These are phyloP conservation scores for Drosophila glabriapex DNA, from an alignment of 2,888 invertebrate species.

Conservation along the genomic window DNA sequence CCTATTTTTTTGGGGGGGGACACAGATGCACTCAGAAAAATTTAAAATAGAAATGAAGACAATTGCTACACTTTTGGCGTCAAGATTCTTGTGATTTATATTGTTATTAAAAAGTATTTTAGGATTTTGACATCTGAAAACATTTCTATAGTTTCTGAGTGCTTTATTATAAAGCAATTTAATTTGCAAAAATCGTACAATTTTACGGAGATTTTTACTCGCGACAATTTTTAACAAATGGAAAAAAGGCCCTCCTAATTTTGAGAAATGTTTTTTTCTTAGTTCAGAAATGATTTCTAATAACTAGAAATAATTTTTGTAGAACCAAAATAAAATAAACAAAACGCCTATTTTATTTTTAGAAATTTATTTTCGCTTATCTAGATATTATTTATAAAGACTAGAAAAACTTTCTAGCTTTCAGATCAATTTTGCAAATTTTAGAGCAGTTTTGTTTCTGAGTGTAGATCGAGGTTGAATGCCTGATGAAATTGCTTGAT, in stretches of 20 bases:
- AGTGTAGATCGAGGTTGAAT: slow-evolving; percentile 32
- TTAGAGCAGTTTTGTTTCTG: background rate
- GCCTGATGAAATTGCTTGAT: slow-evolving; percentile 83
- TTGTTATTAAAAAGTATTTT: background rate
- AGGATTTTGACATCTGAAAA: too few relatives aligned
- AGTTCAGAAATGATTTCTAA: too few relatives aligned
- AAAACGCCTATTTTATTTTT: background rate
- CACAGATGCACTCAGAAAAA: background rate
- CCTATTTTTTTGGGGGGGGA: slow-evolving; percentile 18
- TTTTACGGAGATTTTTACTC: too few relatives aligned
- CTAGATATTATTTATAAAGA: background rate
- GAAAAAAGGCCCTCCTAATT: too few relatives aligned
- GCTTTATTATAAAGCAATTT: too few relatives aligned
- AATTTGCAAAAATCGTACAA: too few relatives aligned
- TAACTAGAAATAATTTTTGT: background rate
- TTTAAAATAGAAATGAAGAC: background rate
- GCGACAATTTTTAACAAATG: too few relatives aligned
- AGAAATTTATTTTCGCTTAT: background rate
- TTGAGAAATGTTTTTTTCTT: too few relatives aligned
- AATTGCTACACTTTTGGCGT: background rate
- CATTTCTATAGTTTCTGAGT: too few relatives aligned
- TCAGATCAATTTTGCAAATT: background rate
- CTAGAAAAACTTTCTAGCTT: background rate
- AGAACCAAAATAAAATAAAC: background rate
- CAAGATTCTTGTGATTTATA: background rate